Conservation (phyloP, 2,797 vertebrate species). For the Menidia menidia region DNA sequence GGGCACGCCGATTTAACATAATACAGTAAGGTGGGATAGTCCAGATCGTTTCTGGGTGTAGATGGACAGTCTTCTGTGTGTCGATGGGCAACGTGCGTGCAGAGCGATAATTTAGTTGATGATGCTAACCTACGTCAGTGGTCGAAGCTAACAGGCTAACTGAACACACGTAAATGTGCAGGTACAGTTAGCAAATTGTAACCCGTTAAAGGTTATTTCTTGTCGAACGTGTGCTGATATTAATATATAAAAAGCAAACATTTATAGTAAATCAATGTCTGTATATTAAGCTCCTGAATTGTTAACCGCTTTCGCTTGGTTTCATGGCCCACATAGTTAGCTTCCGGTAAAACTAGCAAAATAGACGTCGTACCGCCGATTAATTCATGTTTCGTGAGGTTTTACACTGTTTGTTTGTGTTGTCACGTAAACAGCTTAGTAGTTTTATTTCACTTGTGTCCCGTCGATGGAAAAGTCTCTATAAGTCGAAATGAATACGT, state of each 20-base stretch:
- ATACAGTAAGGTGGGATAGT: conserved; percentile 41
- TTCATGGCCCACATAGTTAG: too few species aligned
- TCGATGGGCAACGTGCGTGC: neutral
- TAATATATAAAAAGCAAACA: neutral
- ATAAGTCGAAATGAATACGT: neutral
- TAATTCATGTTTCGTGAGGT: neutral
- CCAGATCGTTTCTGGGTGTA: fast-evolving
- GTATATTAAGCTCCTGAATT: fast-evolving
- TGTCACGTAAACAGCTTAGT: neutral
- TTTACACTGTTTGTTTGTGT: neutral
- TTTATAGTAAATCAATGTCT: fast-evolving
- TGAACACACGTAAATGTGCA: conserved; percentile 8
- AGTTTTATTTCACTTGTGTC: neutral
- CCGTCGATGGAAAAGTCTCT: neutral
- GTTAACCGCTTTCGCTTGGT: neutral
- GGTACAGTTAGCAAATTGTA: conserved; percentile 25
- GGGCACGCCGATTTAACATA: conserved; percentile 11
- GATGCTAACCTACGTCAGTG: conserved; percentile 60
- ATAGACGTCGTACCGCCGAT: neutral
- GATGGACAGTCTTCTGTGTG: too few species aligned
- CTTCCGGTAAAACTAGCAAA: conserved; percentile 13
- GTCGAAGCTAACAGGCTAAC: conserved; percentile 60
- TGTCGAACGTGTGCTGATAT: fast-evolving
- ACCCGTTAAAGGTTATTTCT: neutral
- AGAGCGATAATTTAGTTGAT: conserved; percentile 8